These are phyloP conservation scores for Euplagia quadripunctaria DNA, from an alignment of 2,888 invertebrate species.

Conservation along the genomic window DNA sequence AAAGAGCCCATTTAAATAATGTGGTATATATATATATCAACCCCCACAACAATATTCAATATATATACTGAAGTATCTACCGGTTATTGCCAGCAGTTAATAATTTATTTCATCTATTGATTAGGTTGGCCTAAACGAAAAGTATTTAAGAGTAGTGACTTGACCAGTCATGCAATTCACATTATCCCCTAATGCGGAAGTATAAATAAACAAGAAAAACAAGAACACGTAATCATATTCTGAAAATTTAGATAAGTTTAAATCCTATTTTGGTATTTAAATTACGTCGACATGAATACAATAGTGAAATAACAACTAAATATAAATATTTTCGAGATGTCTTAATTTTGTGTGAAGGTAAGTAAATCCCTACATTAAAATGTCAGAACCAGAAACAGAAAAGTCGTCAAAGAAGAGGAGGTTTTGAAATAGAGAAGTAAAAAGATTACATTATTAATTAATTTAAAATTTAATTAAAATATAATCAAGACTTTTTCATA, in stretches of 20 bases:
- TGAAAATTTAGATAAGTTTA: background rate
- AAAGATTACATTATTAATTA: too few relatives aligned
- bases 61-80: background rate
- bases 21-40: too few relatives aligned
- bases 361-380: too few relatives aligned
- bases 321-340: background rate
- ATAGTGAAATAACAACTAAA: background rate
- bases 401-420: background rate
- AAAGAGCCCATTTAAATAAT: too few relatives aligned
- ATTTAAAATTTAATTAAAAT: too few relatives aligned
- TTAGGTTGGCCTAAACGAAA: background rate
- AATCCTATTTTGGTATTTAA: slow-evolving; percentile 3
- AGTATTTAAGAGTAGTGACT: background rate
- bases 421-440: too few relatives aligned
- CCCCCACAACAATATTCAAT: background rate
- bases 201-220: slow-evolving; percentile 1
- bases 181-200: background rate
- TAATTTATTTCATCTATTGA: background rate
- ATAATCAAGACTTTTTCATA: too few relatives aligned
- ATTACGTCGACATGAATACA: background rate
- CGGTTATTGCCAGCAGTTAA: background rate
- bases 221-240: slow-evolving; percentile 3
- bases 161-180: background rate
- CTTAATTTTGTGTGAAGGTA: background rate
- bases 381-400: background rate